These are phyloP conservation scores for Myiozetetes cayanensis DNA, from an alignment of 2,113 vertebrate species.

Conservation along the genomic window DNA sequence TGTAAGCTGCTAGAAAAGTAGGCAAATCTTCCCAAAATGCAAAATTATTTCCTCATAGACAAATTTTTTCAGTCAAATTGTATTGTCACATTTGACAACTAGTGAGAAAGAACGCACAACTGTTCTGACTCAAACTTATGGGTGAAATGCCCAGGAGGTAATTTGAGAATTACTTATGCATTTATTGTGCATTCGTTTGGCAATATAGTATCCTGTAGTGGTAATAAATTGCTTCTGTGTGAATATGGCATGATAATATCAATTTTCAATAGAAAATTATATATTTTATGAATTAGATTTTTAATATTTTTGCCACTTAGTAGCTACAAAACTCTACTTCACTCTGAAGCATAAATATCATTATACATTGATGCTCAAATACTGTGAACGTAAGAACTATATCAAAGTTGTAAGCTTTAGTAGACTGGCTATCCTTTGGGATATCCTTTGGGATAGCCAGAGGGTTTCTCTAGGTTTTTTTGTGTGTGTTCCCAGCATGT, in stretches of 20 bases:
- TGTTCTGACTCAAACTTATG: neutral
- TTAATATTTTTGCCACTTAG: neutral
- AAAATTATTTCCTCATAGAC: neutral
- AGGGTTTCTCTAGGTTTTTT: neutral
- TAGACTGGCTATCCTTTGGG: neutral
- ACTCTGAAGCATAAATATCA: neutral
- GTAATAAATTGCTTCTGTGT: neutral
- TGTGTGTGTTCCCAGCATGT: neutral
- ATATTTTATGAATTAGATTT: neutral
- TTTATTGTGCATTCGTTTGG: neutral
- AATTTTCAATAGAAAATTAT: neutral
- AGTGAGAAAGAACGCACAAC: neutral
- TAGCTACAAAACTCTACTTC: neutral
- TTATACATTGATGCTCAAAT: neutral
- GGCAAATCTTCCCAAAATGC: neutral
- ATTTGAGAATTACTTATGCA: neutral
- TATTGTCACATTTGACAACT: neutral
- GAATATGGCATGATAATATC: neutral
- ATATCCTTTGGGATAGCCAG: neutral
- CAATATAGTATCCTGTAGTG: accelerated
- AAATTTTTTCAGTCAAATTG: neutral
- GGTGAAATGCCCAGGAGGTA: neutral
- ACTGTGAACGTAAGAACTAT: neutral
- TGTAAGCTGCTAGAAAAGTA: neutral
- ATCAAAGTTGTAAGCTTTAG: neutral